Base-by-base conservation (phyloP, 2,888 invertebrate genomes). In the Malthinus seriepunctatus region DNA sequence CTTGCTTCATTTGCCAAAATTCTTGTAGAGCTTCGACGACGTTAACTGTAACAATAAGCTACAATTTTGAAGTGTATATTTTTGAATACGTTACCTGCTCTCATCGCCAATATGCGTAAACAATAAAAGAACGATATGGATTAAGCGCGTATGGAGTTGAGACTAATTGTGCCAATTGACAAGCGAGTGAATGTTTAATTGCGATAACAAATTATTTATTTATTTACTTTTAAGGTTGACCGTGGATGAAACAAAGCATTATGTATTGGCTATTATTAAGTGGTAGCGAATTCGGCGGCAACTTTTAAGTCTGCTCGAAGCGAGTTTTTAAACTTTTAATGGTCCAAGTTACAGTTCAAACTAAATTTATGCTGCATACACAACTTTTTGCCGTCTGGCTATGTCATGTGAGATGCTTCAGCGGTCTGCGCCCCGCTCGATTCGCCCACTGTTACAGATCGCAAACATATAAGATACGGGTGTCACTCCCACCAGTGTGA, bases 1-100 rank as follows among this genome's bases (percentile, higher is more conserved):
- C 88, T 68, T 93, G 91, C 80, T 96, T 96, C 93, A 95, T 93
- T 82, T 95, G 95, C 96, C 96, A 96, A 80, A 96, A 96, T 81
- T 96, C 95, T 79, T 96, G 95, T 56, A 96, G 82, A 7, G 95
- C 95, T 80, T 96, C 95, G 57, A 96, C 95, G 63, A 96, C 95
- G 82, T 96, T 95, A 68, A 96, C 95, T 89, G 84, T 42, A 81
- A 80, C 60, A 66, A 57, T 53, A 61, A 57, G 51, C 54, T 61
- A 57, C 39, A 61, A 56, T 44, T 53, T 57, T 50, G 53, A 53
- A 61, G 51, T 53, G 54, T 48, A 56, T 57, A 33, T 37, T 39
- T 35, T 45, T 39, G 48, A 54, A 49, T 48, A 55, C 32, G 51
- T 64, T 65, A 65, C 65, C 65, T 65, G 65, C 65, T 56, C 62